Conservation (phyloP, 2,113 vertebrate species). For the Notiomystis cincta region DNA sequence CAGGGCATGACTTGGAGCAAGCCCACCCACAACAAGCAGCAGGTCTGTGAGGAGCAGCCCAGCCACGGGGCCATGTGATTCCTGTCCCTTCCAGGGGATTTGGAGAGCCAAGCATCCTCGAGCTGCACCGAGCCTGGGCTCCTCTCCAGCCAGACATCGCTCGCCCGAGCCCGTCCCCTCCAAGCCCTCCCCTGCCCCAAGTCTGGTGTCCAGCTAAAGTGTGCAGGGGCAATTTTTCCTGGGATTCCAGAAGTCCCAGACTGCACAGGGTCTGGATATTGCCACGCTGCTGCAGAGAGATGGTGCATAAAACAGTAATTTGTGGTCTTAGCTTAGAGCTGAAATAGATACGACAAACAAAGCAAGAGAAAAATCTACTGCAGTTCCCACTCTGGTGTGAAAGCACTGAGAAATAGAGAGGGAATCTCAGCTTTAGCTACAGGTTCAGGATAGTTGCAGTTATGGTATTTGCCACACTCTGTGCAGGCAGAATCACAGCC, state of each 20-base stretch:
- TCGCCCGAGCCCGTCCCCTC: background rate
- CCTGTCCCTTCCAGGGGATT: background rate
- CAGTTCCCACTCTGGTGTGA: background rate
- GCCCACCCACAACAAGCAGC: constrained; percentile 21
- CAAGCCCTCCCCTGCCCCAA: background rate
- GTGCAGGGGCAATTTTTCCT: background rate
- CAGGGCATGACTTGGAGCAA: constrained; percentile 11
- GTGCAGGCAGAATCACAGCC: background rate
- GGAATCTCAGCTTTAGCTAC: background rate
- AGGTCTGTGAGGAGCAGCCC: background rate
- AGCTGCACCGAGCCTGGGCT: background rate
- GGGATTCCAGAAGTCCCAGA: background rate
- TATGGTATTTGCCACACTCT: background rate
- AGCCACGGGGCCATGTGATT: background rate
- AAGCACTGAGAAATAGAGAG: background rate
- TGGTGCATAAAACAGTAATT: background rate
- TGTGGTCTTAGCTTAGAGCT: background rate
- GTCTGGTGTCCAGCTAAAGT: background rate
- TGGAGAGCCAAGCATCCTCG: background rate
- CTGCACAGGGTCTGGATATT: background rate
- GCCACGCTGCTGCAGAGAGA: background rate
- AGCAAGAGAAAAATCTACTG: background rate
- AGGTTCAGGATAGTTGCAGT: background rate
- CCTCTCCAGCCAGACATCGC: background rate
- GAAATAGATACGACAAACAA: background rate